Conservation (phyloP, 1,140 invertebrate genomes). For the Plodia interpunctella region DNA sequence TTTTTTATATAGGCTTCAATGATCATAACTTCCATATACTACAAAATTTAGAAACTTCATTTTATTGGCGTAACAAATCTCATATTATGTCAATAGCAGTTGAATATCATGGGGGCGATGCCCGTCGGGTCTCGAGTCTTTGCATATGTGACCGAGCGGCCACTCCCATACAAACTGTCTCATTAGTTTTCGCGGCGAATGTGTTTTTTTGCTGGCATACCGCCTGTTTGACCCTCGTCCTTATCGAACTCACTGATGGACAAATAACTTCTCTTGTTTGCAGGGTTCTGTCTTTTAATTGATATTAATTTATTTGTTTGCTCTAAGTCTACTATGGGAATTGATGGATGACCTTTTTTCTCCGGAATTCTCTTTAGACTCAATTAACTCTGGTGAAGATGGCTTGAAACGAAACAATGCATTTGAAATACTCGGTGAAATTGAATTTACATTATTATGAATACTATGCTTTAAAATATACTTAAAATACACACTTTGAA, state of each 20-base stretch:
- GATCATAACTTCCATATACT: no score
- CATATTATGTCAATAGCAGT: conserved; percentile 44
- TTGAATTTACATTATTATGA: no score
- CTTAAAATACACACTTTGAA: no score
- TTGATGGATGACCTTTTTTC: no score
- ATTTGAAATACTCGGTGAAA: no score
- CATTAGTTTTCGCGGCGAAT: conserved; percentile 54
- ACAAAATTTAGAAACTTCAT: no score
- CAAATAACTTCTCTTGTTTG: conserved; percentile 36
- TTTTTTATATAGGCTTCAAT: no score
- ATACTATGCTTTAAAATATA: no score
- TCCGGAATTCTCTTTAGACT: no score
- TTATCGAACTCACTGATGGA: conserved; percentile 34
- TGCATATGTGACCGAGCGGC: conserved; percentile 40
- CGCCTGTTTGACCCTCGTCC: conserved; percentile 46
- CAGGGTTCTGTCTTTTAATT: conserved; percentile 27
- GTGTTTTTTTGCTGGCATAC: conserved; percentile 35
- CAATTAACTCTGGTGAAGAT: no score
- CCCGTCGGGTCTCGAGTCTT: conserved; percentile 30
- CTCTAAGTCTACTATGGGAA: no score
- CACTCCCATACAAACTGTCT: conserved; percentile 50
- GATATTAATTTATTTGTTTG: conserved; percentile 25
- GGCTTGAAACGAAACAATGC: no score
- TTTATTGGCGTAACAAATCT: conserved; percentile 42
- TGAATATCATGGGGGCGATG: conserved; percentile 57